Evolutionary conservation across 2,797 vertebrate species (phyloP), one percentile per base, ranked within the genome.

Genomic region (Allobates femoralis): DNA sequence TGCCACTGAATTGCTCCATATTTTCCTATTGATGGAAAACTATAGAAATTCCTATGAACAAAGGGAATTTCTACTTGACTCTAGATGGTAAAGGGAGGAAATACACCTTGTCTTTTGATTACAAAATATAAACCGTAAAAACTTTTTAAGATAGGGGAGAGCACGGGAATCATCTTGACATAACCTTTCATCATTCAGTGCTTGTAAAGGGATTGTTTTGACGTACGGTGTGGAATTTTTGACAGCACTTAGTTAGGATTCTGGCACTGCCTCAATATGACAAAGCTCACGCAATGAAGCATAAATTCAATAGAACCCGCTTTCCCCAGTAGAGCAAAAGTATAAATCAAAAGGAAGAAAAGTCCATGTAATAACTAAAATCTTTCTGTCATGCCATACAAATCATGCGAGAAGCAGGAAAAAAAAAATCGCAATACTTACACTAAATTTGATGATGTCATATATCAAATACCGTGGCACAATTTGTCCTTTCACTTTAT

Each of bases 401-500:
- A 83, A 83, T 55, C 14, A 55, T 74, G 11, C 6, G 16, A 55
- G 53, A 73, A 77, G 30, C 0, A 18, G 15, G 18, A 3, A 46
- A 74, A 55, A 5, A 26, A 37, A 79, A 81, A 18, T 37, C 14
- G 28, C 56, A 73, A 77, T 96, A 99, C 98, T 99, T 95, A 99
- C 98, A 67, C 94, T 98, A 92, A 98, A 99, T 94, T 99, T 99
- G 93, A 99, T 96, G 93, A 99, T 99, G 94, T 99, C 98, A 56
- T 99, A 99, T 94, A 99, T 99, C 94, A 99, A 96, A 91, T 98
- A 99, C 79, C 98, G 96, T 51, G 98, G 98, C 89, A 99, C 97
- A 0, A 96, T 95, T 89, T 98, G 97, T 89, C 97, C 97, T 10
- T 99, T 98, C 91, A 99, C 98, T 92, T 96, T 99, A 96, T 99